These are phyloP conservation scores for Parnassius glacialis DNA, from an alignment of 2,888 invertebrate genomes.

Conservation along the genomic window DNA sequence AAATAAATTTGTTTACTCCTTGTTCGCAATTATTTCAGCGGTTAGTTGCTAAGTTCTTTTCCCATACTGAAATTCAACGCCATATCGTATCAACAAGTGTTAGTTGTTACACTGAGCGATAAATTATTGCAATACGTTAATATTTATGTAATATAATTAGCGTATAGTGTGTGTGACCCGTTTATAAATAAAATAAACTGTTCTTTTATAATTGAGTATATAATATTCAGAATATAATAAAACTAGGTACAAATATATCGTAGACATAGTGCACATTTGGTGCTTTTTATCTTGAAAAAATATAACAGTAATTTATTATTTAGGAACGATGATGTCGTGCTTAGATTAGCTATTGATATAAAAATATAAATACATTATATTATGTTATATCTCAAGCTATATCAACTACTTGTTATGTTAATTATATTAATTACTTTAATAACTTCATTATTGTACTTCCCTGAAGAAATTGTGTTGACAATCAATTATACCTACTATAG, in stretches of 20 bases:
- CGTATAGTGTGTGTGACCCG: conserved; percentile 14
- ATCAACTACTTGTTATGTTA: conserved; percentile 1
- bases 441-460: conserved; percentile 4
- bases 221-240: background rate
- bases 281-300: conserved; percentile 35
- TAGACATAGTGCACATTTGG: conserved; percentile 27
- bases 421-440: conserved; percentile 1
- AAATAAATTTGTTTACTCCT: background rate
- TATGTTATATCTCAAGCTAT: background rate
- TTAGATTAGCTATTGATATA: conserved; percentile 11
- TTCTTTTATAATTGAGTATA: conserved; percentile 13
- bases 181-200: conserved; percentile 19
- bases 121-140: background rate
- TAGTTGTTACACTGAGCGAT: background rate
- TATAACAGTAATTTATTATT: conserved; percentile 11
- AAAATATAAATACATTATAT: conserved; percentile 5
- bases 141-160: conserved; percentile 7
- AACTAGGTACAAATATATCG: conserved; percentile 7
- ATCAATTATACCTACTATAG: conserved; percentile 47
- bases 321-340: conserved; percentile 3
- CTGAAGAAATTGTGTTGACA: conserved; percentile 55
- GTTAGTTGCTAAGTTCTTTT: conserved; percentile 2
- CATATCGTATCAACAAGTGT: conserved; percentile 11
- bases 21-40: background rate
- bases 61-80: background rate